These are phyloP conservation scores for Cyprinella venusta DNA, from an alignment of 2,797 vertebrate genomes.

Conservation along the genomic window DNA sequence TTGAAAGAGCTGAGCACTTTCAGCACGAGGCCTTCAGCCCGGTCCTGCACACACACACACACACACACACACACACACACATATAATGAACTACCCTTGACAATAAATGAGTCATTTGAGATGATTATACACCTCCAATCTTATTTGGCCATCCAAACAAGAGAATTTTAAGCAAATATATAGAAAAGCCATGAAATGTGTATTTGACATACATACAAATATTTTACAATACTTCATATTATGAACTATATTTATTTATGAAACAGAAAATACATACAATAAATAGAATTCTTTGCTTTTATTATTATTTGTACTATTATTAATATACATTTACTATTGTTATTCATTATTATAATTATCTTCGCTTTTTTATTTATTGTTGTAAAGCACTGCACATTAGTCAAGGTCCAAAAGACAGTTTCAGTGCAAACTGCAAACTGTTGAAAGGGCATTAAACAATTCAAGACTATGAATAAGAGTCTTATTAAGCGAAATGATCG, in stretches of 20 bases:
- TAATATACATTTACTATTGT: neutral
- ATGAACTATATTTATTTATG: neutral
- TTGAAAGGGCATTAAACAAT: too few relatives aligned
- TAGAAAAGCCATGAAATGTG: neutral
- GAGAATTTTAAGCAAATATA: neutral
- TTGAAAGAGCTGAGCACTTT: slow-evolving; percentile 97
- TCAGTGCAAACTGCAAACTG: too few relatives aligned
- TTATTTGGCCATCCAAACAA: neutral
- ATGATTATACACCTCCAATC: neutral
- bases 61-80: too few relatives aligned
- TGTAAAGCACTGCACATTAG: neutral
- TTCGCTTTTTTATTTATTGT: neutral
- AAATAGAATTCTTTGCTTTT: neutral
- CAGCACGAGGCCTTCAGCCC: slow-evolving; percentile 91
- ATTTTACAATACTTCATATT: neutral
- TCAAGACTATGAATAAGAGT: too few relatives aligned
- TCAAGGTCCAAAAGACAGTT: neutral
- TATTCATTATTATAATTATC: neutral
- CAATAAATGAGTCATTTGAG: neutral
- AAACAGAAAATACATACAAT: neutral
- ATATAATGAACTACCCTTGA: neutral
- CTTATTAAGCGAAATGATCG: too few relatives aligned
- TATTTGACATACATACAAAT: neutral
- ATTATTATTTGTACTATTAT: neutral
- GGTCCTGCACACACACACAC: slow-evolving; percentile 79